Conservation (phyloP, 2,888 invertebrate species). For the Cataglyphis livida region DNA sequence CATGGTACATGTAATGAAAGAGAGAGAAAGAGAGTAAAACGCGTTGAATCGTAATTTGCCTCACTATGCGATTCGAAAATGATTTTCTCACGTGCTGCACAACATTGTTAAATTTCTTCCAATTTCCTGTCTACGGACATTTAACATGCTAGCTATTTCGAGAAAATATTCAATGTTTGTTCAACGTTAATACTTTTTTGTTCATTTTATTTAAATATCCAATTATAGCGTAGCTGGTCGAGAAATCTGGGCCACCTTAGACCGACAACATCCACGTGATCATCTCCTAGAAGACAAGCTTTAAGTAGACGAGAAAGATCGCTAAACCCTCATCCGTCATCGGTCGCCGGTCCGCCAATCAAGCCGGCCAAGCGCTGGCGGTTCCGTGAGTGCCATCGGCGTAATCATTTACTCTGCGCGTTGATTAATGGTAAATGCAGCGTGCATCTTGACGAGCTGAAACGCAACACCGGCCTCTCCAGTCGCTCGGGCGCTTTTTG, state of each 20-base stretch:
- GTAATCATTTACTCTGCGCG: conserved; percentile 76
- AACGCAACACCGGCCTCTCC: conserved; percentile 66
- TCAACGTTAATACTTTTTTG: neutral
- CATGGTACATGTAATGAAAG: conserved; percentile 24
- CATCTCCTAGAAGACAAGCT: conserved; percentile 43
- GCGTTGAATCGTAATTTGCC: conserved; percentile 65
- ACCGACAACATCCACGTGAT: conserved; percentile 30
- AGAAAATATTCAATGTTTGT: conserved; percentile 2
- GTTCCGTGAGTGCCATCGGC: conserved; percentile 70
- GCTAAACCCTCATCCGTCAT: conserved; percentile 78
- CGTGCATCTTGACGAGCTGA: conserved; percentile 69
- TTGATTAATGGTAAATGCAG: conserved; percentile 79
- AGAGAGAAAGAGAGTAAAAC: conserved; percentile 56
- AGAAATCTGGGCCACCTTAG: conserved; percentile 37
- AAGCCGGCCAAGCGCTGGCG: conserved; percentile 39
- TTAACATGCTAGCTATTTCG: neutral
- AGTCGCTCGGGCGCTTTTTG: conserved; percentile 64
- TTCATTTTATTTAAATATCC: conserved; percentile 22
- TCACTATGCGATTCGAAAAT: conserved; percentile 57
- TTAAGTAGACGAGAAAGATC: conserved; percentile 63
- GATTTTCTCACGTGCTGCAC: conserved; percentile 43
- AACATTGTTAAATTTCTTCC: conserved; percentile 1
- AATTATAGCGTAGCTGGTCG: neutral
- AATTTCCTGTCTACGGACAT: neutral
- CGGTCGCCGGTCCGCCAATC: conserved; percentile 74